Evolutionary conservation across 2,888 invertebrate genomes (phyloP).

Genomic region (Smittia aterrima): DNA sequence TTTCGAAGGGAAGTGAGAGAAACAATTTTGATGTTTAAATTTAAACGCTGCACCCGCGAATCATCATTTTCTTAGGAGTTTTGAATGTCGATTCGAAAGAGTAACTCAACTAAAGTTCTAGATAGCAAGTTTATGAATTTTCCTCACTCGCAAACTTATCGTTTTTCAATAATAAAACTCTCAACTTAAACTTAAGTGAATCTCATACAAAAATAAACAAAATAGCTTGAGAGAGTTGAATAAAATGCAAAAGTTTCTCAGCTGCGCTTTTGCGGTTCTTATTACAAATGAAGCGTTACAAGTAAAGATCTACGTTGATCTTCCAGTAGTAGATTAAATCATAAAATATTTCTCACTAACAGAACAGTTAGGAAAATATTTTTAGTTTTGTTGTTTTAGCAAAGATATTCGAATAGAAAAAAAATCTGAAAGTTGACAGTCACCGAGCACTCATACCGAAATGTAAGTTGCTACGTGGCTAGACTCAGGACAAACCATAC

Average conservation of each 20-base stretch:
- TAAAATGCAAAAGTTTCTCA: background rate
- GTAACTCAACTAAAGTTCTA: background rate
- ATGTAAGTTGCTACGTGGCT: no score
- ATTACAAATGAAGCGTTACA: background rate
- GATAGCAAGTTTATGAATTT: slow-evolving; percentile 26
- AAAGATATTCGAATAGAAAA: no score
- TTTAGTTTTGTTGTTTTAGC: no score
- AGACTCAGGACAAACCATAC: no score
- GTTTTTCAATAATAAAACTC: background rate
- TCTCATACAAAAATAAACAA: background rate
- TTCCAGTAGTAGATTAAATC: no score
- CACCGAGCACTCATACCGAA: no score
- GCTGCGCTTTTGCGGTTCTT: slow-evolving; percentile 7
- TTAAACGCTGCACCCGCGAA: slow-evolving; percentile 27
- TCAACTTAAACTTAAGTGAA: slow-evolving; percentile 7
- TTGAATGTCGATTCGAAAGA: background rate
- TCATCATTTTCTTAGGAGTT: slow-evolving; percentile 14
- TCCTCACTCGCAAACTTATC: slow-evolving; percentile 5
- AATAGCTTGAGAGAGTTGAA: background rate
- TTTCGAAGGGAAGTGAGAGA: background rate
- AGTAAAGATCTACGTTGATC: no score
- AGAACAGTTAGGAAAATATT: no score
- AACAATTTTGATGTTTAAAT: slow-evolving; percentile 4
- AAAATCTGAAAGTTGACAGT: no score
- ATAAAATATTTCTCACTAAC: no score